Base-by-base conservation (phyloP, 2,888 invertebrate genomes). In the Seira ritae region DNA sequence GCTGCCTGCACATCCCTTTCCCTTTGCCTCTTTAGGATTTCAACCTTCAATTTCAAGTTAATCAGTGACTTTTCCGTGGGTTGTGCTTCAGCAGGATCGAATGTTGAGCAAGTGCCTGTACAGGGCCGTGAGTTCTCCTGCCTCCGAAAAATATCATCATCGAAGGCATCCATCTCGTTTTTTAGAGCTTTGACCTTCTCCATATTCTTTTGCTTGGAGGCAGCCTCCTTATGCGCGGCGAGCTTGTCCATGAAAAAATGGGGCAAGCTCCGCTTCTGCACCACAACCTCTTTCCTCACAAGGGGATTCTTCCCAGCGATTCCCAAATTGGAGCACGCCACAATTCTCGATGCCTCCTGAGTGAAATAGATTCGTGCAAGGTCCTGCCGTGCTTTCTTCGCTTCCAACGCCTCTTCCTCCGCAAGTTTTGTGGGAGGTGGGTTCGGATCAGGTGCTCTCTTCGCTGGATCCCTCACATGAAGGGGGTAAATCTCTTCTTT, bases 151-250 rank as follows among this genome's bases (percentile, higher is more conserved):
- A 42, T 42, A 12, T 42, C 42, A 37, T 60, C 55, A 46, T 78
- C 78, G 23, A 78, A 78, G 15, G 70, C 71, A 24, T 78, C 66
- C 78, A 78, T 78, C 50, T 78, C 78, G 65, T 22, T 71, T 15
- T 71, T 71, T 15, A 71, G 8, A 0, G 42, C 15, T 42, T 19
- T 8, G 0, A 71, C 10, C 6, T n/a, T 42, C 0, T 62, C n/a
- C 17, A 31, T 1, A n/a, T 65, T 4, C 24, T 65, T 77, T 31
- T 46, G 1, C 31, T 42, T 62, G 0, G 12, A 12, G 31, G 23
- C 60, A 6, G 2, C n/a, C 62, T 77, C 77, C 42, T 17, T 10
- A 2, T 62, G 42, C 1, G 37, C 8, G 6, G 6, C 31, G 0
- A 77, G 24, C 1, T 62, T 23, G n/a, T 77, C 77, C 69, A 77